phyloP scores from a whole-genome alignment of 1,140 invertebrate species.

The Stratiolaelaps scimitus region DNA sequence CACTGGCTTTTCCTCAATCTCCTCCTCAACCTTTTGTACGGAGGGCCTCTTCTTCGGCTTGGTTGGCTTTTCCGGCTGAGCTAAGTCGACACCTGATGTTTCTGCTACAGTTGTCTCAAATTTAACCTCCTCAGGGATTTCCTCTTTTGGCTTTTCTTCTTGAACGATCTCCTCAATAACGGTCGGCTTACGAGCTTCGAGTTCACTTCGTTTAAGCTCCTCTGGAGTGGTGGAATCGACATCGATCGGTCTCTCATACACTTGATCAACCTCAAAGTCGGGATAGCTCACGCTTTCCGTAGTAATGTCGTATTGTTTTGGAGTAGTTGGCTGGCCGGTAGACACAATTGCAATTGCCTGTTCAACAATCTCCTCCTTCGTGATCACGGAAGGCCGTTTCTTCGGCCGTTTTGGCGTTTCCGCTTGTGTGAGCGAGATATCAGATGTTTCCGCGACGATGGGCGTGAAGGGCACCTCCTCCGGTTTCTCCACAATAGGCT shows the following conservation, averaged over 20 bases:
- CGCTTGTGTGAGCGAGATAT: neutral
- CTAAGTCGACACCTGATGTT: neutral
- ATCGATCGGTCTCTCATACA: slow-evolving; percentile 9
- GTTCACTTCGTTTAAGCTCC: slow-evolving; percentile 2
- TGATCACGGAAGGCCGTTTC: slow-evolving; percentile 7
- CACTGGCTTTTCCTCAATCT: slow-evolving; percentile 4
- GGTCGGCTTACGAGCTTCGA: neutral
- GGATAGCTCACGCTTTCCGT: neutral
- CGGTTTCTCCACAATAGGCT: neutral
- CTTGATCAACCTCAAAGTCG: slow-evolving; percentile 13
- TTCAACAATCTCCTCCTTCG: neutral
- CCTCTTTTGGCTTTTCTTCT: neutral
- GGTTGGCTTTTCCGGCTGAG: neutral
- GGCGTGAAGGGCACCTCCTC: neutral
- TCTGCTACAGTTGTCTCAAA: neutral
- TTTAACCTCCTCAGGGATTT: neutral
- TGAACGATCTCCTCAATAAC: neutral
- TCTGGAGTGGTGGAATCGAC: neutral
- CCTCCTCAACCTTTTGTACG: neutral
- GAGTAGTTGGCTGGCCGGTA: neutral
- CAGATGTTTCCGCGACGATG: neutral
- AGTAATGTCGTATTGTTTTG: neutral
- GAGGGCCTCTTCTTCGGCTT: slow-evolving; percentile 7
- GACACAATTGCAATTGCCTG: neutral
- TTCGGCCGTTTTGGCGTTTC: neutral